Base-by-base conservation (phyloP, 1,140 invertebrate genomes). In the Lepidurus arcticus region DNA sequence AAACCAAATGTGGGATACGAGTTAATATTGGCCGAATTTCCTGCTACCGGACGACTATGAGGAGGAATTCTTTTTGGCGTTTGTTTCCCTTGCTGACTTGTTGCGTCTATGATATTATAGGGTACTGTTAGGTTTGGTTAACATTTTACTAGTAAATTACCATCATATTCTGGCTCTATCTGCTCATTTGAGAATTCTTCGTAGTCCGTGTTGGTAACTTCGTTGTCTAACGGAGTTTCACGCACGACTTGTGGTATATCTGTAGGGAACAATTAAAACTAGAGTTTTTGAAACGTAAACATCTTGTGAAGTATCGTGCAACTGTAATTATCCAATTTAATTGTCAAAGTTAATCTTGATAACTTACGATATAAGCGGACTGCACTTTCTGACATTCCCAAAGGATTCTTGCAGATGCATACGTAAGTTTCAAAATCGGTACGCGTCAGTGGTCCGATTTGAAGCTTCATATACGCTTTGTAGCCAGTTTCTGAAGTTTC, bases 181-280 rank as follows among this genome's bases (percentile, higher is more conserved):
- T 9, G 16, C 21, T 65, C 53, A 21, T 65, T 65, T 13, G 53
- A 21, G 6, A 65, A 16, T 65, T 65, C 53, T 65, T 65, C 53
- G 13, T 65, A 65, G 21, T 65, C 53, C 16, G 53, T 21, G 21
- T 65, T 65, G 8, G 53, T 65, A 7, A 65, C 53, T 21, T 65
- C 53, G 53, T 65, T 65, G 21, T 65, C 53, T 65, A 21, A 11
- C 8, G 53, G 53, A 65, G 53, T n/a, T 65, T 65, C 53, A 21
- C 53, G 53, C 0, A 21, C 21, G 6, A 65, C 53, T 21, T 13
- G 53, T 21, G 53, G 53, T 7, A 65, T 65, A n/a, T 65, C 53
- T 65, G 53, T 7, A 16, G 13, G 16, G 6, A 89, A 11, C 34
- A 34, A 34, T 34, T 34, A 34, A 34, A 34, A 34, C 2, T 4